These are phyloP conservation scores for Lasioglossum marginatum DNA, from an alignment of 2,888 invertebrate genomes.

Conservation along the genomic window DNA sequence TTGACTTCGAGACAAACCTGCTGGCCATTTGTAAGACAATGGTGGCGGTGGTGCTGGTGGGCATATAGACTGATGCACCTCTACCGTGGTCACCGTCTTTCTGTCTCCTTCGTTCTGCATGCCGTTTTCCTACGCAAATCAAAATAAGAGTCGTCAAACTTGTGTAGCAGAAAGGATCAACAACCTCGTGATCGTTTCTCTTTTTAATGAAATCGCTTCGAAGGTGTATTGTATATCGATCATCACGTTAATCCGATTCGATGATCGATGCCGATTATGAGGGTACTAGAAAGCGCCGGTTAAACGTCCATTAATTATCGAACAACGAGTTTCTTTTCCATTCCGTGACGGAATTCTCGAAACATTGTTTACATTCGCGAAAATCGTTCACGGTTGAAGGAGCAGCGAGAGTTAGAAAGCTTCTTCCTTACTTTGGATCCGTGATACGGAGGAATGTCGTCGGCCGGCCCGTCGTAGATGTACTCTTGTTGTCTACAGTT, in stretches of 20 bases:
- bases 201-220: slow-evolving; percentile 28
- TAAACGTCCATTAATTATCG: slow-evolving; percentile 15
- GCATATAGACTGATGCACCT: slow-evolving; percentile 88
- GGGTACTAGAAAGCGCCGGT: slow-evolving; percentile 30
- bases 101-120: slow-evolving; percentile 86
- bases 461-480: slow-evolving; percentile 75
- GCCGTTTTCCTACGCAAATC: slow-evolving; percentile 73
- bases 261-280: slow-evolving; percentile 27
- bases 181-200: slow-evolving; percentile 38
- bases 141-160: neutral
- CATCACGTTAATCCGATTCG: slow-evolving; percentile 40
- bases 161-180: neutral
- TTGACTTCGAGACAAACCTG: slow-evolving; percentile 70
- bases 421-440: slow-evolving; percentile 72
- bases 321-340: slow-evolving; percentile 10
- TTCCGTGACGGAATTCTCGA: neutral
- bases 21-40: slow-evolving; percentile 81
- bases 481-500: slow-evolving; percentile 73
- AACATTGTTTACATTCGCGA: neutral
- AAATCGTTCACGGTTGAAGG: neutral
- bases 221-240: neutral
- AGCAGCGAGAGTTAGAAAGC: neutral
- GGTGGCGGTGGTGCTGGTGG: slow-evolving; percentile 83
- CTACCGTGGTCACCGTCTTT: slow-evolving; percentile 88
- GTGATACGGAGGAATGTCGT: slow-evolving; percentile 72